Evolutionary conservation across 2,888 invertebrate species (phyloP).

Genomic region (Busseola fusca): DNA sequence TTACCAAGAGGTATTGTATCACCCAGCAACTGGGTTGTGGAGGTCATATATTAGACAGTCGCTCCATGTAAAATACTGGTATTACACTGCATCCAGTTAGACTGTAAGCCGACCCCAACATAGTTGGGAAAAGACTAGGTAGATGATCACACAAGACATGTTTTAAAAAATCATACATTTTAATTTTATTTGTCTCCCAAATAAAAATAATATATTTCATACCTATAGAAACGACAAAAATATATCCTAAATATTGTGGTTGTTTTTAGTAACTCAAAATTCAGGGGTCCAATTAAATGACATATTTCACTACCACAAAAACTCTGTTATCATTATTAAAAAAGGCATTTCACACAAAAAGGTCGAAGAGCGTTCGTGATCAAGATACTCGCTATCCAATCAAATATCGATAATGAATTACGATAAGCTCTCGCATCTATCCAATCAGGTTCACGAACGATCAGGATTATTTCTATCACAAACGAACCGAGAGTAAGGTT

Average conservation of each 20-base stretch:
- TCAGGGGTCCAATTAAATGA: background rate
- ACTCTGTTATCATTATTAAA: background rate
- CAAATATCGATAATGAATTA: constrained; percentile 57
- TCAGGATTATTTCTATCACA: constrained; percentile 56
- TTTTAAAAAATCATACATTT: background rate
- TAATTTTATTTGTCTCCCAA: background rate
- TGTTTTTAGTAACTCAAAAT: background rate
- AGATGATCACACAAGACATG: too few species aligned
- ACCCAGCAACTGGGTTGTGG: too few species aligned
- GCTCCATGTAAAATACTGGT: too few species aligned
- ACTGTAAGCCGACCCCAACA: too few species aligned
- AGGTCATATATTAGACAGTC: too few species aligned
- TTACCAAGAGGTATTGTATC: too few species aligned
- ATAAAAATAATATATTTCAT: background rate
- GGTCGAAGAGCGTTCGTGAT: constrained; percentile 10
- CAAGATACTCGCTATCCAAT: constrained; percentile 25
- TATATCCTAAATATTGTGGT: background rate
- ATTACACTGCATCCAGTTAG: too few species aligned
- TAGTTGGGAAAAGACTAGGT: too few species aligned
- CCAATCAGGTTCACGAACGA: constrained; percentile 50
- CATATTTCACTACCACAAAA: background rate
- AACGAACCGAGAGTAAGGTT: constrained; percentile 42
- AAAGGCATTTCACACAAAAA: constrained; percentile 21
- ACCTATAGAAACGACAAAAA: too few species aligned
- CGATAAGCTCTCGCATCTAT: constrained; percentile 42